These are phyloP conservation scores for Antheraea yamamai DNA, from an alignment of 2,888 invertebrate genomes.

Conservation along the genomic window DNA sequence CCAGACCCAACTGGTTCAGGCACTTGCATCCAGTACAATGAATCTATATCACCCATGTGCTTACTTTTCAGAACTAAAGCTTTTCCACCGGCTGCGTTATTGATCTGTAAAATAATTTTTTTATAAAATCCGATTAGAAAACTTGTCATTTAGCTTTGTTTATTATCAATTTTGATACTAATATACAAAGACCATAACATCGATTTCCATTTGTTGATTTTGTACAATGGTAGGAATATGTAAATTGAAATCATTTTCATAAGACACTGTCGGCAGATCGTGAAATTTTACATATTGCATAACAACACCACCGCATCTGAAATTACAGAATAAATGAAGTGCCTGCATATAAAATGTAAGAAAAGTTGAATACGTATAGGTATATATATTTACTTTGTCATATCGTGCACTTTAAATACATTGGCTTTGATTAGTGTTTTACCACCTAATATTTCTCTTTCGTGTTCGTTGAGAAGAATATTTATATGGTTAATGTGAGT, in stretches of 20 bases:
- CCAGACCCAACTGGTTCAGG: conserved; percentile 21
- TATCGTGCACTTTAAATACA: conserved; percentile 16
- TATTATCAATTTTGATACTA: background rate
- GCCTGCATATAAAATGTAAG: background rate
- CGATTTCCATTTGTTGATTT: background rate
- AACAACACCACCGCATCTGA: conserved; percentile 32
- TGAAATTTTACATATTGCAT: conserved; percentile 26
- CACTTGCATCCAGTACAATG: conserved; percentile 37
- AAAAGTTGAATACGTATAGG: background rate
- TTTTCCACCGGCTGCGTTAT: background rate
- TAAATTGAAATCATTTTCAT: background rate
- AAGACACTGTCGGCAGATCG: conserved; percentile 8
- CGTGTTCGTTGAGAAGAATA: conserved; percentile 34
- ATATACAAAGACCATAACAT: background rate
- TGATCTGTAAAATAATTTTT: background rate
- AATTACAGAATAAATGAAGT: conserved; percentile 17
- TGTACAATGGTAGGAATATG: background rate
- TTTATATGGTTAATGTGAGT: conserved; percentile 53
- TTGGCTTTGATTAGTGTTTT: conserved; percentile 12
- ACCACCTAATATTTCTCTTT: background rate
- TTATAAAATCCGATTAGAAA: background rate
- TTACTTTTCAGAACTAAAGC: conserved; percentile 26
- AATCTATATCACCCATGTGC: conserved; percentile 32
- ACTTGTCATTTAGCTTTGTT: background rate
- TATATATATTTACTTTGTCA: conserved; percentile 24